Evolutionary conservation across 1,140 invertebrate genomes (phyloP), one percentile per base, ranked within the genome.

Genomic region (Aporrectodea caliginosa): DNA sequence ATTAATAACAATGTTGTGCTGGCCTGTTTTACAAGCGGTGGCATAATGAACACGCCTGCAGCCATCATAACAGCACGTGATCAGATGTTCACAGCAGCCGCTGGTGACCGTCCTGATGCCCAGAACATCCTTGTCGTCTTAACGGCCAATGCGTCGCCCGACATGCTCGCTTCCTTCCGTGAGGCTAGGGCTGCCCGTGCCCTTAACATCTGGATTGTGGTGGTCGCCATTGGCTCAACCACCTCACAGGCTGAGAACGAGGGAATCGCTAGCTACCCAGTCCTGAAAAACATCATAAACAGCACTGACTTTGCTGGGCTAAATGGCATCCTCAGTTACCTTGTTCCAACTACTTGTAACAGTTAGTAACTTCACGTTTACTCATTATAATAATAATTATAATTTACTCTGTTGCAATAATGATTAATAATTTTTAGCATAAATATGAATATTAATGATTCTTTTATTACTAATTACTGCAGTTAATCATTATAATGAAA

Each of bases 41-140:
- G 70, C n/a, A 27, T 22, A 31, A 75, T 34, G 1, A 75, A 75
- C 78, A 79, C 35, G 0, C 34, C 72, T 1, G 78, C 35, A 33
- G 78, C 71, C 22, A 12, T 79, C 22, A 29, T 34, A 22, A 33
- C 16, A 33, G 35, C 35, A 0, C 71, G 78, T 1, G 35, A 69
- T 30, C 22, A 68, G 22, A 78, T 79, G 71, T 79, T 79, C 78
- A 79, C 71, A 1, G 12, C 58, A 12, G 79, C 71, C 1, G 77
- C 75, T 30, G 86, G 85, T 22, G 85, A 85, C 73, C 79, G 85
- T 78, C 79, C 78, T 2, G 79, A 82, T 71, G 85, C 83, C 16
- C 85, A 84, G 16, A 85, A 87, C 74, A 82, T 81, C 22, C 80
- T 85, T n/a, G 74, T 87, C 35, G 75, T 87, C 12, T 82, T 87